Percentiles rank a stretch among this genome's conserved stretches.
These are phyloP conservation scores for Andricus grossulariae DNA, from an alignment of 1,140 invertebrate genomes.

Conservation along the genomic window DNA sequence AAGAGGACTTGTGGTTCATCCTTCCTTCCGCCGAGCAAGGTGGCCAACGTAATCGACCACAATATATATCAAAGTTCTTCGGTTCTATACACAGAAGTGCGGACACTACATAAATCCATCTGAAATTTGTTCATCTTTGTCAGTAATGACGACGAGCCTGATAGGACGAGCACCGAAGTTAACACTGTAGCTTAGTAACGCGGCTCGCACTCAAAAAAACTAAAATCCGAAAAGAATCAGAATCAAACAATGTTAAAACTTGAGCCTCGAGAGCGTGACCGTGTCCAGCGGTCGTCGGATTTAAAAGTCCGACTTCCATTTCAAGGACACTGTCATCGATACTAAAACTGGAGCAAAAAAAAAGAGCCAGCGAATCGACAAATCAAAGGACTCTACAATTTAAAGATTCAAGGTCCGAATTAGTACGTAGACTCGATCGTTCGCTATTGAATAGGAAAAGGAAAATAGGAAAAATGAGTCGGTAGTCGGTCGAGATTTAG, in stretches of 20 bases:
- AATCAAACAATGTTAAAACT: constrained; percentile 8
- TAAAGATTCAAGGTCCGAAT: neutral
- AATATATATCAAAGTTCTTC: constrained; percentile 38
- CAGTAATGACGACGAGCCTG: constrained; percentile 38
- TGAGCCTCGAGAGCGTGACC: constrained; percentile 3
- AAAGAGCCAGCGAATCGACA: neutral
- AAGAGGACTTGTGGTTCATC: neutral
- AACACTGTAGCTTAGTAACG: constrained; percentile 14
- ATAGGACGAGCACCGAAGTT: constrained; percentile 32
- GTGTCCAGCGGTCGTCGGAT: constrained; percentile 33
- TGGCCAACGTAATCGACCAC: constrained; percentile 21
- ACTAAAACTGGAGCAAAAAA: neutral
- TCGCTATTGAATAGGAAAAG: neutral
- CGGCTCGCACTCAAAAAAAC: neutral
- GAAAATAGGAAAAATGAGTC: neutral
- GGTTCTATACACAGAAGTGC: constrained; percentile 35
- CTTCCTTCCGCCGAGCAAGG: constrained; percentile 1
- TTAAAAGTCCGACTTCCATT: constrained; percentile 13
- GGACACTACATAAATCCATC: constrained; percentile 60
- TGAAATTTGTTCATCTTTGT: constrained; percentile 58
- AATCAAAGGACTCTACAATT: neutral
- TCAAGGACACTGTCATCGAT: neutral
- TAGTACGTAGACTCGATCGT: neutral
- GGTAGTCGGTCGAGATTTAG: neutral
- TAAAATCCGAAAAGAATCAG: neutral